phyloP scores from a whole-genome alignment of 2,888 invertebrate species.

The Agriopis aurantiaria region DNA sequence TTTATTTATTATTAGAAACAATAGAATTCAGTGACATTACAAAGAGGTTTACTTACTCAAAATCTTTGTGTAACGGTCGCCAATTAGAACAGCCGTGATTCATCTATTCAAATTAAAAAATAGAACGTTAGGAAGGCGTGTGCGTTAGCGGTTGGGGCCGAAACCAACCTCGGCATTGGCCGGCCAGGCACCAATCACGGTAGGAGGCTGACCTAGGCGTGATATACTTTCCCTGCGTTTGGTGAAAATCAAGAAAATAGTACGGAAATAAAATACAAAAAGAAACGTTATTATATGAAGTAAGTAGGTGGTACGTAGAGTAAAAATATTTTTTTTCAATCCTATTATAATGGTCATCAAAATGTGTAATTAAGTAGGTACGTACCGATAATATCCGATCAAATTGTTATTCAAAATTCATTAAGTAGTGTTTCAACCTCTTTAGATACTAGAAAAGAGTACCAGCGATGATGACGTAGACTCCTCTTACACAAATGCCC shows the following conservation, averaged over 20 bases:
- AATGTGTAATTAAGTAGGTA: too few relatives aligned
- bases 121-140: constrained; percentile 79
- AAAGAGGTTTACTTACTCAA: not conserved
- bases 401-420: too few relatives aligned
- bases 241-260: constrained; percentile 45
- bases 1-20: too few relatives aligned
- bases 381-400: too few relatives aligned
- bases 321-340: too few relatives aligned
- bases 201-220: constrained; percentile 67
- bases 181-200: constrained; percentile 74
- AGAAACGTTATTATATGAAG: not conserved
- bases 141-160: constrained; percentile 63
- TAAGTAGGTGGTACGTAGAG: too few relatives aligned
- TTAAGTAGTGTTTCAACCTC: too few relatives aligned
- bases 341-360: too few relatives aligned
- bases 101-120: constrained; percentile 76
- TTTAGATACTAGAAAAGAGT: too few relatives aligned
- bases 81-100: constrained; percentile 57
- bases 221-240: constrained; percentile 65
- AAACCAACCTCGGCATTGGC: constrained; percentile 71
- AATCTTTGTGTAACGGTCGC: constrained; percentile 44
- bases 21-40: not conserved
- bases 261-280: not conserved
- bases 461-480: too few relatives aligned
- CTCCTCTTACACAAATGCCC: too few relatives aligned